Conservation (phyloP, 2,113 vertebrate species). For the Clinocottus analis region DNA sequence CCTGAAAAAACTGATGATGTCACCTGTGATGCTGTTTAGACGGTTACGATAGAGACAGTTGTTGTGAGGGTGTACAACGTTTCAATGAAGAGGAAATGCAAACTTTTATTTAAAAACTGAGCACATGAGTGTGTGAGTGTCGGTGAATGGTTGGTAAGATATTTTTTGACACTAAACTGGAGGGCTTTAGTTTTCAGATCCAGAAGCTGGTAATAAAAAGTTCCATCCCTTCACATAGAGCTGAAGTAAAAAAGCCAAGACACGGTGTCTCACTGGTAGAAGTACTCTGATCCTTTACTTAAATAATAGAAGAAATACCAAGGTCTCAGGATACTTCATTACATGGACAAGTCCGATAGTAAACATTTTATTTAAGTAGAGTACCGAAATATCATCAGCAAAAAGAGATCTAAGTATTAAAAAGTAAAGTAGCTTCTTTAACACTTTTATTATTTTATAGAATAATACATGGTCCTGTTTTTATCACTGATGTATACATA, state of each 20-base stretch:
- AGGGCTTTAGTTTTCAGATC: background rate
- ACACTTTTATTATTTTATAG: background rate
- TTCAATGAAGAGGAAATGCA: constrained; percentile 44
- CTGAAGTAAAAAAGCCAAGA: background rate
- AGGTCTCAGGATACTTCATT: background rate
- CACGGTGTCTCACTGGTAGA: background rate
- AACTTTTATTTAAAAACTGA: constrained; percentile 13
- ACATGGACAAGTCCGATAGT: background rate
- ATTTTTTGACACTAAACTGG: constrained; percentile 15
- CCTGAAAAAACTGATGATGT: constrained; percentile 44
- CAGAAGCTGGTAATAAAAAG: constrained; percentile 13
- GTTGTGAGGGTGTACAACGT: constrained; percentile 39
- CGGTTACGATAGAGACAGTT: constrained; percentile 56
- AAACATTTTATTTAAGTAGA: background rate
- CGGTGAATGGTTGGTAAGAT: constrained; percentile 17
- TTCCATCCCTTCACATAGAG: background rate
- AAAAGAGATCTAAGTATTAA: background rate
- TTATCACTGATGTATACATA: background rate
- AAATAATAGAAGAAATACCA: background rate
- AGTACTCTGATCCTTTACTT: background rate
- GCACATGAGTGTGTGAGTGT: background rate
- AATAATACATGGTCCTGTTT: background rate
- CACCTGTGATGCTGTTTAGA: constrained; percentile 38
- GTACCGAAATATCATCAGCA: background rate
- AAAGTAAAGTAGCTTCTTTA: background rate